Percentiles rank a stretch among this genome's conserved stretches.
These are phyloP conservation scores for Subacronicta megacephala DNA, from an alignment of 2,888 invertebrate genomes.

Conservation along the genomic window DNA sequence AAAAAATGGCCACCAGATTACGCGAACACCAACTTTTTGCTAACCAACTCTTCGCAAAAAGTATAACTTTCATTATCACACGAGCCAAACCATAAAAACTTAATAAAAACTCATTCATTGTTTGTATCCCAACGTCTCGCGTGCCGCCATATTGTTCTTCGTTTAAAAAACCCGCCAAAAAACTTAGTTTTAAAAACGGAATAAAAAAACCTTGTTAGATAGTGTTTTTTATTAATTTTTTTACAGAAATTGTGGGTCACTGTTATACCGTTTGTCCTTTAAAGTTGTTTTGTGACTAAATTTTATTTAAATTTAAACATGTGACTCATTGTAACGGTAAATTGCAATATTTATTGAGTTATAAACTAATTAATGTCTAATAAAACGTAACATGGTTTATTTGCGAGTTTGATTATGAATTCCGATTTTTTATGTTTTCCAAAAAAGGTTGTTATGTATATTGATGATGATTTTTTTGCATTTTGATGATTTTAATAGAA, in stretches of 20 bases:
- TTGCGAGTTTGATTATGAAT: slow-evolving; percentile 1
- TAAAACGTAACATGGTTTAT: slow-evolving; percentile 22
- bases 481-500: background rate
- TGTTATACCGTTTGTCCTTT: slow-evolving; percentile 76
- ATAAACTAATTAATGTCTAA: slow-evolving; percentile 31
- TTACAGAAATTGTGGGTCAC: slow-evolving; percentile 76
- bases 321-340: slow-evolving; percentile 60
- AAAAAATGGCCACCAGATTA: slow-evolving; percentile 54
- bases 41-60: slow-evolving; percentile 50
- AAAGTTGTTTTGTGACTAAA: slow-evolving; percentile 63
- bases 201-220: slow-evolving; percentile 52
- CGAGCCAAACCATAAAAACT: slow-evolving; percentile 54
- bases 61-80: slow-evolving; percentile 70
- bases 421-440: slow-evolving; percentile 2
- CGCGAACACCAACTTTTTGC: slow-evolving; percentile 57
- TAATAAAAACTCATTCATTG: slow-evolving; percentile 67
- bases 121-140: slow-evolving; percentile 62
- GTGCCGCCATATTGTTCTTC: slow-evolving; percentile 75
- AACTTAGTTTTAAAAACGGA: slow-evolving; percentile 55
- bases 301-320: slow-evolving; percentile 67
- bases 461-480: slow-evolving; percentile 9
- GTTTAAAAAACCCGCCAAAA: slow-evolving; percentile 70
- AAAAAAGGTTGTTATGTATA: background rate
- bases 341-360: slow-evolving; percentile 54
- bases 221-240: slow-evolving; percentile 60